A percentile compares a stretch with the other conserved stretches of the same genome.
Evolutionary conservation across 64 coral and sea anemone genomes (phyloP).

Genomic region (Montipora cactus): DNA sequence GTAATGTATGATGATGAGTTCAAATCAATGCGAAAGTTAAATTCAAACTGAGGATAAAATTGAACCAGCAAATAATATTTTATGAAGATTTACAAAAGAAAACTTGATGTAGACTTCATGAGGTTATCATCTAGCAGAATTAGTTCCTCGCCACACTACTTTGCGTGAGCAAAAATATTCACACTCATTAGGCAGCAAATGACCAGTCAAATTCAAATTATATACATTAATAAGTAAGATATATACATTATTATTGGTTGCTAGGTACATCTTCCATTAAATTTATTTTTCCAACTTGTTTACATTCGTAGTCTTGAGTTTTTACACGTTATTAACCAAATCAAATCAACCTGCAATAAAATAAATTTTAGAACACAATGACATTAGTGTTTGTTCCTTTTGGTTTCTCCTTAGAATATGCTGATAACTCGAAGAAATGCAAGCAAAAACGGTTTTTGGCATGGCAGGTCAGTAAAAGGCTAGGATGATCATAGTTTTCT

Average conservation of each 20-base stretch:
- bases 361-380: conserved; percentile 13
- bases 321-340: not conserved
- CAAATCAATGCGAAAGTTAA: not conserved
- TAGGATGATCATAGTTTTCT: no score
- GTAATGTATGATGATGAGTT: not conserved
- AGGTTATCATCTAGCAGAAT: not conserved
- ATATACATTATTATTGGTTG: not conserved
- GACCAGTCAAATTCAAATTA: not conserved
- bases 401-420: not conserved
- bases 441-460: conserved; percentile 3
- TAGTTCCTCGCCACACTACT: not conserved
- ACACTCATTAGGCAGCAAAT: conserved; percentile 1
- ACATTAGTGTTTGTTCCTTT: not conserved
- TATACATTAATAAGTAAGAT: not conserved
- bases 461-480: conserved; percentile 20
- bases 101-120: not conserved
- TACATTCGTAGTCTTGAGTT: not conserved
- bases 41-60: not conserved
- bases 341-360: conserved; percentile 5
- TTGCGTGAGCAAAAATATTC: not conserved
- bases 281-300: conserved; percentile 2
- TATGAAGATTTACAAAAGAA: not conserved
- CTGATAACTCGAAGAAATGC: conserved; percentile 24
- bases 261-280: not conserved
- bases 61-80: not conserved